phyloP scores from a whole-genome alignment of 2,797 vertebrate genomes.

The Tenualosa ilisha region DNA sequence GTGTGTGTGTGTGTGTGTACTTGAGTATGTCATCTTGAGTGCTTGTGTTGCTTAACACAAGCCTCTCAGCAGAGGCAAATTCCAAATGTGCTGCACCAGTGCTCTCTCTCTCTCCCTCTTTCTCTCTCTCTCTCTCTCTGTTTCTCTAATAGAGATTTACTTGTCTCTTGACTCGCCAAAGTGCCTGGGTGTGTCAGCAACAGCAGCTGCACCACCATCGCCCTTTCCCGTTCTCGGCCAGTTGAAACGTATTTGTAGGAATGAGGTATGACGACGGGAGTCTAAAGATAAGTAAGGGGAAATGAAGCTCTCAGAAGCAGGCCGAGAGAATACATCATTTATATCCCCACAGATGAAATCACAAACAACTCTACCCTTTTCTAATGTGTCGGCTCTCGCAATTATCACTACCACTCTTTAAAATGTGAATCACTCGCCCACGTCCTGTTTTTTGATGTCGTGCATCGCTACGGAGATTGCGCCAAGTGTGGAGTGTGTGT shows the following conservation, averaged over 20 bases:
- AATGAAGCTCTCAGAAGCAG: background rate
- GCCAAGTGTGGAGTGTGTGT: constrained; percentile 32
- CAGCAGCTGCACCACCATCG: background rate
- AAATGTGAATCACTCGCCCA: constrained; percentile 5
- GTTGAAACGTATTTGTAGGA: background rate
- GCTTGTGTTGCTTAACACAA: background rate
- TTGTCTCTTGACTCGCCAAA: background rate
- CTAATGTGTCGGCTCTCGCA: background rate
- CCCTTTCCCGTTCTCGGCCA: background rate
- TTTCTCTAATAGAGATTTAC: background rate
- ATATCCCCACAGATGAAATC: background rate
- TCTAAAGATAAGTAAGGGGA: background rate
- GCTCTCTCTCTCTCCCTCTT: background rate
- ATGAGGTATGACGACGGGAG: background rate
- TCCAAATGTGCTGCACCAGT: background rate
- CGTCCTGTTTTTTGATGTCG: background rate
- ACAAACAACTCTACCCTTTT: background rate
- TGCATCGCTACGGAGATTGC: constrained; percentile 30
- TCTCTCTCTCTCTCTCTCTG: background rate
- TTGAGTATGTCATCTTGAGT: background rate
- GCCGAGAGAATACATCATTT: background rate
- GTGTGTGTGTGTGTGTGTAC: background rate
- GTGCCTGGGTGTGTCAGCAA: background rate
- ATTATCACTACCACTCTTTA: background rate
- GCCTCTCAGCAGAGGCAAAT: background rate